phyloP scores from a whole-genome alignment of 92 coral and sea anemone genomes.

The Heliopora coerulea region DNA sequence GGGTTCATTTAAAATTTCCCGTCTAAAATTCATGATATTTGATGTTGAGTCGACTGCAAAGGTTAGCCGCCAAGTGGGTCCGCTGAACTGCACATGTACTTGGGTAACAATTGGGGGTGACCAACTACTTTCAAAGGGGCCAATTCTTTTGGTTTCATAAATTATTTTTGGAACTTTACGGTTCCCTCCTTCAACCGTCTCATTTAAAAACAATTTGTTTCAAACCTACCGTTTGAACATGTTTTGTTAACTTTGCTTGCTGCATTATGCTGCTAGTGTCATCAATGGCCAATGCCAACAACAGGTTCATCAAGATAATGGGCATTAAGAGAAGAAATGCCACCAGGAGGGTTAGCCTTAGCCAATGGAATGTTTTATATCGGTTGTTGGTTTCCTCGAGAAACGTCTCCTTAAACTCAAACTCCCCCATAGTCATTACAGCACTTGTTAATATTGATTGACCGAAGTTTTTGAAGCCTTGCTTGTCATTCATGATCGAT shows the following conservation, averaged over 20 bases:
- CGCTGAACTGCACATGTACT: too few species aligned
- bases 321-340: constrained; percentile 33
- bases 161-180: too few species aligned
- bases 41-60: too few species aligned
- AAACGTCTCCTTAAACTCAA: constrained; percentile 60
- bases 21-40: too few species aligned
- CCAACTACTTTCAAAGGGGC: too few species aligned
- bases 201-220: too few species aligned
- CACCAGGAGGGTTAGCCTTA: constrained; percentile 1
- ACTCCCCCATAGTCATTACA: constrained; percentile 72
- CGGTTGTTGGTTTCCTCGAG: background rate
- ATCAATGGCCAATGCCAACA: constrained; percentile 32
- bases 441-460: constrained; percentile 70
- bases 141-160: too few species aligned
- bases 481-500: constrained; percentile 74
- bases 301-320: constrained; percentile 23
- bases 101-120: too few species aligned
- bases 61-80: too few species aligned
- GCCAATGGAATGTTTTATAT: constrained; percentile 16
- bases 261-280: constrained; percentile 31
- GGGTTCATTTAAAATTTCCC: too few species aligned
- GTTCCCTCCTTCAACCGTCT: too few species aligned
- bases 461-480: constrained; percentile 55
- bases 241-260: constrained; percentile 24
- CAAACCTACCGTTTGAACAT: constrained; percentile 35